phyloP scores from a whole-genome alignment of 2,113 vertebrate species.

The Ochotona princeps region DNA sequence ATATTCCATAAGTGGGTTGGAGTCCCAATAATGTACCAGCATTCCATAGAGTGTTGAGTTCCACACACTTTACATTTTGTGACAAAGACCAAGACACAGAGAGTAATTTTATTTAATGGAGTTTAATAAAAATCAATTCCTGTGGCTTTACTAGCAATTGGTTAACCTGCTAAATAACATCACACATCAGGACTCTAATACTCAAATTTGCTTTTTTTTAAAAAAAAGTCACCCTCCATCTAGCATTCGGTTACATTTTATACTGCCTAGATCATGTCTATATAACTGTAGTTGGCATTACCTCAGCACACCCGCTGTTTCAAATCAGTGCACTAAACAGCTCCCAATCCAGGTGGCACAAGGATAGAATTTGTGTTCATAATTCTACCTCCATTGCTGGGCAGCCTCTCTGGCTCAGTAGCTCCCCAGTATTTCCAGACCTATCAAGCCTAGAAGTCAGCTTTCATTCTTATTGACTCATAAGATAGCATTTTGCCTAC shows the following conservation, averaged over 20 bases:
- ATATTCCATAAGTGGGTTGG: constrained; percentile 1
- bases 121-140: constrained; percentile 42
- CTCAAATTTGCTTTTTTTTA: constrained; percentile 33
- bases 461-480: background rate
- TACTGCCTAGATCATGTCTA: too few relatives aligned
- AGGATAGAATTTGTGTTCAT: background rate
- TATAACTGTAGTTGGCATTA: background rate
- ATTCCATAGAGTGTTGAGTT: background rate
- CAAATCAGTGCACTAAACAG: background rate
- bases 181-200: background rate
- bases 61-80: background rate
- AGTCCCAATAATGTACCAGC: background rate
- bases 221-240: background rate
- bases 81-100: background rate
- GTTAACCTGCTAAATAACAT: constrained; percentile 43
- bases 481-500: background rate
- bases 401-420: background rate
- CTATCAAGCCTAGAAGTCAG: background rate
- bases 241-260: background rate
- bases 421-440: background rate
- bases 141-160: constrained; percentile 13
- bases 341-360: background rate
- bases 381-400: background rate
- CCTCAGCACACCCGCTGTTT: background rate
- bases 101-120: constrained; percentile 45